Evolutionary conservation across 1,140 invertebrate genomes (phyloP).

Genomic region (Argopecten irradians): DNA sequence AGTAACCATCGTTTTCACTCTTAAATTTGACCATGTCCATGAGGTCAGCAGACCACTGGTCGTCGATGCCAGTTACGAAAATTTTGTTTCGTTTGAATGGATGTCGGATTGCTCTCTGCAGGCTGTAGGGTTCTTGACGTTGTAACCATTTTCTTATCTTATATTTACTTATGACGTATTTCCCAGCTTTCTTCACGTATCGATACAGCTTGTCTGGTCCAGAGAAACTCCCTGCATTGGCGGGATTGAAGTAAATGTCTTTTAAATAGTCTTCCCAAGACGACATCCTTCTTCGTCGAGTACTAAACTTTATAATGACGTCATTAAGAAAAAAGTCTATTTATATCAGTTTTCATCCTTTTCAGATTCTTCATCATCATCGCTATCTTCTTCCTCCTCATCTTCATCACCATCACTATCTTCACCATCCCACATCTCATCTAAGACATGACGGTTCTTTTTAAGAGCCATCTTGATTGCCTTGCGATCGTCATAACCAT

Average conservation of each 20-base stretch:
- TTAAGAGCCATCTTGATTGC: constrained; percentile 29
- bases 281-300: constrained; percentile 15
- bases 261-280: constrained; percentile 38
- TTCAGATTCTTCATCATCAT: not conserved
- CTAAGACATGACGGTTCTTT: not conserved
- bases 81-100: constrained; percentile 20
- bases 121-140: constrained; percentile 34
- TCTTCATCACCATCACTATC: not conserved
- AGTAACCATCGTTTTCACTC: not conserved
- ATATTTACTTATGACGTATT: no score
- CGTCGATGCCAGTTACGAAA: constrained; percentile 36
- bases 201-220: no score
- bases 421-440: not conserved
- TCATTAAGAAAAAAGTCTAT: not conserved
- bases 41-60: constrained; percentile 43
- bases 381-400: not conserved
- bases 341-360: not conserved
- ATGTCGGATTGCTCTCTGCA: constrained; percentile 28
- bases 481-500: not conserved
- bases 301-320: not conserved
- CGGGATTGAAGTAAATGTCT: constrained; percentile 32
- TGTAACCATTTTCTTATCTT: constrained; percentile 41
- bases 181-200: no score
- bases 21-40: constrained; percentile 26
- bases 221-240: no score